A percentile compares a stretch with the other conserved stretches of the same genome.
Evolutionary conservation across 2,113 vertebrate genomes (phyloP).

Genomic region (Globicephala melas): DNA sequence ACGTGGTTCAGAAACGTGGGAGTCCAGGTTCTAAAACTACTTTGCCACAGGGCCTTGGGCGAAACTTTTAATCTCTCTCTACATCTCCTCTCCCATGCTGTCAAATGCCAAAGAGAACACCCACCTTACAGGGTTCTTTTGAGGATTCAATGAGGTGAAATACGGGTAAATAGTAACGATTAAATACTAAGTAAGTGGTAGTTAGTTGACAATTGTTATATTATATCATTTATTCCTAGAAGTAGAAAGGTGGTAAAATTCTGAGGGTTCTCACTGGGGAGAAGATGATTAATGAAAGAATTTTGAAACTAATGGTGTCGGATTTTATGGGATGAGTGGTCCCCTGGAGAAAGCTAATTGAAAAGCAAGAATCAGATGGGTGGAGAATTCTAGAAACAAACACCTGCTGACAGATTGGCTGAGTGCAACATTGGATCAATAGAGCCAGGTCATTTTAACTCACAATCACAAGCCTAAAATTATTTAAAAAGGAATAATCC

Average conservation of each 20-base stretch:
- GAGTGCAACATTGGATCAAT: neutral
- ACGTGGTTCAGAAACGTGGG: neutral
- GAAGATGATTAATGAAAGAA: neutral
- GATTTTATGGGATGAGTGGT: neutral
- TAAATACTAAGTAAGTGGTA: neutral
- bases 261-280: neutral
- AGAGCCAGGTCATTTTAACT: neutral
- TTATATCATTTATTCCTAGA: neutral
- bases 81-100: neutral
- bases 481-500: neutral
- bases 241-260: neutral
- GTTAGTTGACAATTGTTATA: neutral
- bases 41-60: neutral
- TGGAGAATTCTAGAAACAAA: neutral
- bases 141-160: neutral
- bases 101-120: neutral
- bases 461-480: neutral
- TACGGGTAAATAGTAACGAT: neutral
- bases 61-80: neutral
- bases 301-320: neutral
- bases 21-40: neutral
- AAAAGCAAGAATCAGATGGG: neutral
- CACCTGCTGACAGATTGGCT: neutral
- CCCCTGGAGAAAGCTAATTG: neutral
- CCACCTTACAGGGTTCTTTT: neutral